phyloP scores from a whole-genome alignment of 2,113 vertebrate genomes.

The Hymenochirus boettgeri region DNA sequence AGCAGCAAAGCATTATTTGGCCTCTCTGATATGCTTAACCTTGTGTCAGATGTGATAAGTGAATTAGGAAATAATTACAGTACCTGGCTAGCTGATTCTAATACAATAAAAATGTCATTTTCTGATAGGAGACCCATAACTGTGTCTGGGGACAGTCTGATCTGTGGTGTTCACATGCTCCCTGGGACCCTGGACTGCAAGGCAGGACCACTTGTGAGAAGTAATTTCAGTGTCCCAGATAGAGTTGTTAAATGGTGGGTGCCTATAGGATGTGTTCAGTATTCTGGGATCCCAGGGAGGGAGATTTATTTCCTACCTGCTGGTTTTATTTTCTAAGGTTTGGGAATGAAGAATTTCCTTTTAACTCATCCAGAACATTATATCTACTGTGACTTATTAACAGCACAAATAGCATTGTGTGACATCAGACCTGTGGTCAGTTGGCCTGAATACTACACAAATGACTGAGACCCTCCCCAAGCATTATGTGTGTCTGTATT shows the following conservation, averaged over 20 bases:
- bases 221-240: slow-evolving; percentile 37
- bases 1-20: slow-evolving; percentile 35
- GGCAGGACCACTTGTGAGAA: slow-evolving; percentile 22
- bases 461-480: too few species aligned
- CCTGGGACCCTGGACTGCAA: slow-evolving; percentile 10
- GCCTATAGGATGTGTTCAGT: slow-evolving; percentile 18
- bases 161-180: slow-evolving; percentile 22
- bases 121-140: slow-evolving; percentile 14
- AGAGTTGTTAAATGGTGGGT: slow-evolving; percentile 31
- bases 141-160: slow-evolving; percentile 16
- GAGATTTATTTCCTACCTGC: slow-evolving; percentile 41
- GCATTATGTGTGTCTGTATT: too few species aligned
- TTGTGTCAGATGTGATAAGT: slow-evolving; percentile 24
- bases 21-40: slow-evolving; percentile 30
- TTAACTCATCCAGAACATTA: slow-evolving; percentile 15
- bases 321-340: slow-evolving; percentile 29
- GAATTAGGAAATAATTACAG: slow-evolving; percentile 37
- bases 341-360: slow-evolving; percentile 5
- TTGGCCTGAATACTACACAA: too few species aligned
- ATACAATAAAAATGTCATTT: slow-evolving; percentile 32
- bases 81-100: slow-evolving; percentile 15
- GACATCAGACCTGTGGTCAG: too few species aligned
- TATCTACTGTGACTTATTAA: not conserved
- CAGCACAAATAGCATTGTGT: too few species aligned
- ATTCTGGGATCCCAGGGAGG: slow-evolving; percentile 25